phyloP scores from a whole-genome alignment of 2,888 invertebrate genomes.

The Pristionchus japonicus region DNA sequence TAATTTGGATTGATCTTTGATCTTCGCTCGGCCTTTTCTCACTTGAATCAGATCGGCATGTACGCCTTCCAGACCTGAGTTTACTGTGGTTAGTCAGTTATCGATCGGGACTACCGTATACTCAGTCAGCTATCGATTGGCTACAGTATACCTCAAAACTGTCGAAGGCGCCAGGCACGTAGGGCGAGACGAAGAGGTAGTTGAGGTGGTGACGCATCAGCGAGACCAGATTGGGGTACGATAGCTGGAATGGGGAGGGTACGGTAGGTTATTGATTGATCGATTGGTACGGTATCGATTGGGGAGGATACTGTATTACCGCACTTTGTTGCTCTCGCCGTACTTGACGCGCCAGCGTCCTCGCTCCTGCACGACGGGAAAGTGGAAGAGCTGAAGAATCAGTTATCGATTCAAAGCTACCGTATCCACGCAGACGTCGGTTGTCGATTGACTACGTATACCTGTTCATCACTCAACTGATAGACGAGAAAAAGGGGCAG shows the following conservation, averaged over 20 bases:
- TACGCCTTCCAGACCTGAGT: constrained; percentile 22
- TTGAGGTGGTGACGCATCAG: constrained; percentile 24
- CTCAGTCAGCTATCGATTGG: no score
- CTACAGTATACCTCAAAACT: constrained; percentile 31
- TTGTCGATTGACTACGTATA: no score
- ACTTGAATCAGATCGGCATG: background rate
- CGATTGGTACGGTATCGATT: background rate
- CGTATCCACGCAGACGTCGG: no score
- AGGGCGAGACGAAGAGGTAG: constrained; percentile 33
- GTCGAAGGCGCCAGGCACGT: background rate
- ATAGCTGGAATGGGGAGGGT: no score
- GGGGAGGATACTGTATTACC: background rate
- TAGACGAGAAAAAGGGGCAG: constrained; percentile 37
- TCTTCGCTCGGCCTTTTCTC: background rate
- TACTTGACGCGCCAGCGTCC: constrained; percentile 40
- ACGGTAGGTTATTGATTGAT: no score
- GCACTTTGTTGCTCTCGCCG: constrained; percentile 36
- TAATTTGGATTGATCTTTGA: background rate
- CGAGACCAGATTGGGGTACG: no score
- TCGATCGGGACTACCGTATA: no score
- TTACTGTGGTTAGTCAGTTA: background rate
- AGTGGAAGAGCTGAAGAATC: constrained; percentile 37
- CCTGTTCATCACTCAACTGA: background rate
- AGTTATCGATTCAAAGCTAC: background rate
- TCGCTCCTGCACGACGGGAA: constrained; percentile 33